Evolutionary conservation across 1,140 invertebrate genomes (phyloP), one percentile per base, ranked within the genome.

Genomic region (Dreissena rostriformis): DNA sequence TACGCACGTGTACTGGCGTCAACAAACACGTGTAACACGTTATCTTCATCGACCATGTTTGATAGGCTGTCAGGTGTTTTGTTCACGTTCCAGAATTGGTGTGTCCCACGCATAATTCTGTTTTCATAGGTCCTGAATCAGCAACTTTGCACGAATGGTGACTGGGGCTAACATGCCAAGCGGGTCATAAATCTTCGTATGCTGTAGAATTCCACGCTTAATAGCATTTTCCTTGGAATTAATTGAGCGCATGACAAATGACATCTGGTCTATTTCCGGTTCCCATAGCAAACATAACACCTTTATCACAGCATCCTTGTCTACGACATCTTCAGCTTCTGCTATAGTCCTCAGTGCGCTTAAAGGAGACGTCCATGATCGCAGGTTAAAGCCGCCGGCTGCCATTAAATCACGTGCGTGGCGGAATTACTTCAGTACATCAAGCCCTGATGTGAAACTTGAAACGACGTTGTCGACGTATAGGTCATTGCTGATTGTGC

Each of bases 261-360:
- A 67, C 65, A 67, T 67, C 65, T 67, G 17, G 65, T 67, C 65
- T 15, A 22, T 22, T 28, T 19, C 65, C 22, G 22, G 65, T 17
- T 67, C 65, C 65, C 65, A 67, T 14, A 14, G 22, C 65, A 67
- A 19, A n/a, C 74, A 2, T 29, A 77, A 63, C 57, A 29, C 10
- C 12, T 2, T 61, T 61, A 24, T 39, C 39, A 5, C 39, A 39
- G 57, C 57, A 61, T n/a, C 57, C 22, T 11, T 61, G 57, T 61
- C 57, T 61, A n/a, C 17, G 57, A 61, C 57, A 61, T 11, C 2
- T 61, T 61, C 57, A 61, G 22, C 22, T 61, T 24, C 17, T 61
- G 57, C 57, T 6, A 61, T 19, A 24, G 17, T 24, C 17, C 57
- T 19, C 2, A 61, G 11, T 24, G 17, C 22, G 17, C 4, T 61